These are phyloP conservation scores for Synanthedon myopaeformis DNA, from an alignment of 2,888 invertebrate genomes.

Conservation along the genomic window DNA sequence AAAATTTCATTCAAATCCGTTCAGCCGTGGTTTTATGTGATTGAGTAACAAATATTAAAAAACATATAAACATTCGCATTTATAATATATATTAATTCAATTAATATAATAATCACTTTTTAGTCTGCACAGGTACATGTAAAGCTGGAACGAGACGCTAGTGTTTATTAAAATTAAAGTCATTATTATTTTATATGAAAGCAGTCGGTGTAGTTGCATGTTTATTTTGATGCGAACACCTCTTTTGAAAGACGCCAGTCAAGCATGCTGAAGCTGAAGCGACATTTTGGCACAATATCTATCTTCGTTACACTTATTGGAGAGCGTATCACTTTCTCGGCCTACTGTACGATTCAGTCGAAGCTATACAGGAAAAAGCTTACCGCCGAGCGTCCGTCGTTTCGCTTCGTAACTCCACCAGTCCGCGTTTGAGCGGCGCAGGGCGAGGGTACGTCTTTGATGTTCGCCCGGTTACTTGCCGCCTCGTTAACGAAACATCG, in stretches of 20 bases:
- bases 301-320: constrained; percentile 28
- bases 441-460: constrained; percentile 37
- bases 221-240: constrained; percentile 58
- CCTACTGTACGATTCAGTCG: constrained; percentile 12
- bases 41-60: too few species aligned
- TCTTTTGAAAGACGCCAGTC: constrained; percentile 34
- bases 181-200: constrained; percentile 11
- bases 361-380: constrained; percentile 29
- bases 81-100: too few species aligned
- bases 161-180: too few species aligned
- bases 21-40: too few species aligned
- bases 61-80: too few species aligned
- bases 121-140: too few species aligned
- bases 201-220: constrained; percentile 35
- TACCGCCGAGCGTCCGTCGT: constrained; percentile 1
- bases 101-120: too few species aligned
- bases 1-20: too few species aligned
- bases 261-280: constrained; percentile 21
- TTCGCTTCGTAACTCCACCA: constrained; percentile 19
- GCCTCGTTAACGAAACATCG: constrained; percentile 25
- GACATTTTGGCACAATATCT: constrained; percentile 9
- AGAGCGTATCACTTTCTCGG: not conserved
- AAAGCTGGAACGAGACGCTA: too few species aligned
- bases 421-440: constrained; percentile 58
- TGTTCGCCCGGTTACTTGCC: constrained; percentile 20